Conservation (phyloP, 2,888 invertebrate genomes). For the Coremacera marginata region DNA sequence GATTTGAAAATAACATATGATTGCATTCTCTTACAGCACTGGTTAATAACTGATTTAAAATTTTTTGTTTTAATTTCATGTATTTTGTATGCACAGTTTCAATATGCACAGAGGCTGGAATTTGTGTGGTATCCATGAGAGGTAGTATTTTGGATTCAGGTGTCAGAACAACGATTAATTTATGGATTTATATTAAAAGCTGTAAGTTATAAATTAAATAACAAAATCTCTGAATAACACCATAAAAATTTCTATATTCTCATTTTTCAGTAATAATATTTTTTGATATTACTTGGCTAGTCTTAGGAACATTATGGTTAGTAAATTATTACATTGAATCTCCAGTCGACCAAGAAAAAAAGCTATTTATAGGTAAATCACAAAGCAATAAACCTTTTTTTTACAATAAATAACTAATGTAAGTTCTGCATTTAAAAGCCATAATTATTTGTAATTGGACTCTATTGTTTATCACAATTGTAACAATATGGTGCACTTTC, state of each 20-base stretch:
- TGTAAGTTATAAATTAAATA: slow-evolving; percentile 71
- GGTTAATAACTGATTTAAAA: too few relatives aligned
- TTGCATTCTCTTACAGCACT: too few relatives aligned
- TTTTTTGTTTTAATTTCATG: background rate
- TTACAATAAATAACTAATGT: background rate
- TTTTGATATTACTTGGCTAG: slow-evolving; percentile 81
- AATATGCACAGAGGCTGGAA: slow-evolving; percentile 77
- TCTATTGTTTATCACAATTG: slow-evolving; percentile 78
- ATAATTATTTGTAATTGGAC: slow-evolving; percentile 84
- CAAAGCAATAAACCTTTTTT: background rate
- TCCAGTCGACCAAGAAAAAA: slow-evolving; percentile 77
- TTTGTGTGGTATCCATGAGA: slow-evolving; percentile 81
- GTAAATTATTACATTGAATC: slow-evolving; percentile 77
- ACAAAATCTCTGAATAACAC: too few relatives aligned
- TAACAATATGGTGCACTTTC: slow-evolving; percentile 88
- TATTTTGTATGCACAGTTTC: too few relatives aligned
- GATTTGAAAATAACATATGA: too few relatives aligned
- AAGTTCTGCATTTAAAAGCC: slow-evolving; percentile 69
- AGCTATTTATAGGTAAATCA: slow-evolving; percentile 79
- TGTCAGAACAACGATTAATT: slow-evolving; percentile 81
- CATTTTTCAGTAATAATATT: slow-evolving; percentile 77
- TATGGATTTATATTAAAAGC: slow-evolving; percentile 82
- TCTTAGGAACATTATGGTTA: slow-evolving; percentile 81
- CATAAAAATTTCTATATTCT: too few relatives aligned
- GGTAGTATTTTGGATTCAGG: slow-evolving; percentile 85